A percentile compares a stretch with the other conserved stretches of the same genome.
Conservation (phyloP, 2,113 vertebrate species). For the Pachyramphus minor region DNA sequence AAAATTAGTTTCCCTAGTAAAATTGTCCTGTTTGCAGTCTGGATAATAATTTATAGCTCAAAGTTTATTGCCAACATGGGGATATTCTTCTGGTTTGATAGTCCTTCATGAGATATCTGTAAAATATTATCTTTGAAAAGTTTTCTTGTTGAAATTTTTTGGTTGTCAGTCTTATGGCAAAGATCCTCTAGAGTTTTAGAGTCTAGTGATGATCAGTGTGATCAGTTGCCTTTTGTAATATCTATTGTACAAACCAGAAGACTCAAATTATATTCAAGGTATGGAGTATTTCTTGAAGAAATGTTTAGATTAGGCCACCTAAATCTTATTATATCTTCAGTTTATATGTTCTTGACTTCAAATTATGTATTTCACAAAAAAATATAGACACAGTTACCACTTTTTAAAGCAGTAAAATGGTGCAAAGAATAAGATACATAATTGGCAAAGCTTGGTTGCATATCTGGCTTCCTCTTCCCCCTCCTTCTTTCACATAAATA, state of each 20-base stretch:
- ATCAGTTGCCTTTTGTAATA: not conserved
- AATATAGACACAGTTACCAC: not conserved
- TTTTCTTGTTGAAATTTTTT: not conserved
- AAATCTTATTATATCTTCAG: not conserved
- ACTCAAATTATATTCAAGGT: not conserved
- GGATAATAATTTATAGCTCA: not conserved
- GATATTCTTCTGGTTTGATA: not conserved
- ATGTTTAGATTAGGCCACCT: not conserved
- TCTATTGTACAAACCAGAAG: not conserved
- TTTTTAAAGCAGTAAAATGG: not conserved
- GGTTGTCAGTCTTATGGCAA: not conserved
- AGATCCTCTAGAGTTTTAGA: not conserved
- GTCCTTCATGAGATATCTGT: not conserved
- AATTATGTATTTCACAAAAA: not conserved
- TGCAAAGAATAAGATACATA: not conserved
- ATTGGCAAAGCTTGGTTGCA: not conserved
- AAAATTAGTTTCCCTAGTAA: not conserved
- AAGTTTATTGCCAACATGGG: not conserved
- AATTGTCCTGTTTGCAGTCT: not conserved
- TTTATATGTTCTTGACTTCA: not conserved
- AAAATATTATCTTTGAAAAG: not conserved
- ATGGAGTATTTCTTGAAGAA: not conserved
- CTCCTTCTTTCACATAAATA: not conserved
- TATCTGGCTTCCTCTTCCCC: not conserved
- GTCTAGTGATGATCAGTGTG: not conserved